A percentile compares a stretch with the other conserved stretches of the same genome.
These are phyloP conservation scores for Macroglossus sobrinus DNA, from an alignment of 2,113 vertebrate species.

Conservation along the genomic window DNA sequence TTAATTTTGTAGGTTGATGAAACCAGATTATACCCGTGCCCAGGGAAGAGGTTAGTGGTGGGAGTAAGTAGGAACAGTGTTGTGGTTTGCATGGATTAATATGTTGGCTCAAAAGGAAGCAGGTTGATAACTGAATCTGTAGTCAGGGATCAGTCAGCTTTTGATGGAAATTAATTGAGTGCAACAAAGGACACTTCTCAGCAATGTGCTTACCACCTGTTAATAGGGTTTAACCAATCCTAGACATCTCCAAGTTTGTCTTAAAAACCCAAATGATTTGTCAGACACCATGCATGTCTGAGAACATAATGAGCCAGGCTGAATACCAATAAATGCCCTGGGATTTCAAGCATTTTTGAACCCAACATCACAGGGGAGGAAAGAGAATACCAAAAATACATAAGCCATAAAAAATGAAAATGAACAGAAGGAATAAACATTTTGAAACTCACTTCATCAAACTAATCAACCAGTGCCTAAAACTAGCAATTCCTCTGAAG, in stretches of 20 bases:
- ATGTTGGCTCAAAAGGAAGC: slow-evolving; percentile 29
- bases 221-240: background rate
- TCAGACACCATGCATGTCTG: slow-evolving; percentile 45
- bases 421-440: slow-evolving; percentile 58
- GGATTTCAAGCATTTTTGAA: slow-evolving; percentile 52
- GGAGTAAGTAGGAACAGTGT: background rate
- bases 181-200: slow-evolving; percentile 65
- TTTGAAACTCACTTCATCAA: slow-evolving; percentile 67
- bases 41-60: slow-evolving; percentile 30
- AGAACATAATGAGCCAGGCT: slow-evolving; percentile 42
- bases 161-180: slow-evolving; percentile 66
- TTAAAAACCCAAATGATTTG: slow-evolving; percentile 46
- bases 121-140: slow-evolving; percentile 67
- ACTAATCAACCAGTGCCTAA: slow-evolving; percentile 46
- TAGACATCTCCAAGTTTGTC: background rate
- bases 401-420: slow-evolving; percentile 51
- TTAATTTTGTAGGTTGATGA: slow-evolving; percentile 63
- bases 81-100: slow-evolving; percentile 59
- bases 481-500: background rate
- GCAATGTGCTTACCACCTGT: slow-evolving; percentile 79
- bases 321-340: slow-evolving; percentile 15
- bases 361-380: slow-evolving; percentile 47
- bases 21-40: background rate
- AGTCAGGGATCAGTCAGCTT: slow-evolving; percentile 51
- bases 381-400: slow-evolving; percentile 41